A percentile compares a stretch with the other conserved stretches of the same genome.
Conservation (phyloP, 2,888 invertebrate genomes). For the Blomia tropicalis region DNA sequence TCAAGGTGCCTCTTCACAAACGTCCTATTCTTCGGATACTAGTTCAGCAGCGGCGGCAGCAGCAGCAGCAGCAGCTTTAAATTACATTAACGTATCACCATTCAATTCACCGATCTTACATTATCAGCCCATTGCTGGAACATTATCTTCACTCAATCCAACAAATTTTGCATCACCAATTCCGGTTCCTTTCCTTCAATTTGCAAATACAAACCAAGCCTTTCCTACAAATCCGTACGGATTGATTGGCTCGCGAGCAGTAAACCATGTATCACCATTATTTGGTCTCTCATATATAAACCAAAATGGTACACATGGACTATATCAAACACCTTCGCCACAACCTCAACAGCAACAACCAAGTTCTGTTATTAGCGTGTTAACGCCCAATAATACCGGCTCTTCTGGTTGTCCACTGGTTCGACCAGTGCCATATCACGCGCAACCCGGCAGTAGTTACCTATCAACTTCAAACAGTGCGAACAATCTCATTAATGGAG, state of each 20-base stretch:
- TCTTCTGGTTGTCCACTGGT: background rate
- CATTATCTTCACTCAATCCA: conserved; percentile 25
- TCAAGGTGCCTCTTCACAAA: background rate
- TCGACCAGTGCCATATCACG: background rate
- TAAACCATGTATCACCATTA: background rate
- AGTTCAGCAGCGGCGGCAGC: too few species aligned
- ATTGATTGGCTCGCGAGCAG: background rate
- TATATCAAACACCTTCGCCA: background rate
- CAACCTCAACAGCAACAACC: too few species aligned
- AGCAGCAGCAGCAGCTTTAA: background rate
- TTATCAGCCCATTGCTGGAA: background rate
- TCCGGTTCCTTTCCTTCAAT: background rate
- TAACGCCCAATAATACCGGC: background rate
- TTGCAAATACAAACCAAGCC: background rate
- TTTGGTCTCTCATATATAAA: background rate
- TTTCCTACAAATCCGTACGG: background rate
- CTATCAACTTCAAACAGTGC: background rate
- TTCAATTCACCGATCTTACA: background rate
- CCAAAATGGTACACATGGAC: background rate
- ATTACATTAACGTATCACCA: background rate
- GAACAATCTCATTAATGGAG: background rate
- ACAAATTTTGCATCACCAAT: conserved; percentile 5
- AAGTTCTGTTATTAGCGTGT: background rate
- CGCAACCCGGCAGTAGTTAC: background rate
- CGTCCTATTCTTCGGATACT: background rate